Base-by-base conservation (phyloP, 2,797 vertebrate genomes). In the Anisognathus igniventris region DNA sequence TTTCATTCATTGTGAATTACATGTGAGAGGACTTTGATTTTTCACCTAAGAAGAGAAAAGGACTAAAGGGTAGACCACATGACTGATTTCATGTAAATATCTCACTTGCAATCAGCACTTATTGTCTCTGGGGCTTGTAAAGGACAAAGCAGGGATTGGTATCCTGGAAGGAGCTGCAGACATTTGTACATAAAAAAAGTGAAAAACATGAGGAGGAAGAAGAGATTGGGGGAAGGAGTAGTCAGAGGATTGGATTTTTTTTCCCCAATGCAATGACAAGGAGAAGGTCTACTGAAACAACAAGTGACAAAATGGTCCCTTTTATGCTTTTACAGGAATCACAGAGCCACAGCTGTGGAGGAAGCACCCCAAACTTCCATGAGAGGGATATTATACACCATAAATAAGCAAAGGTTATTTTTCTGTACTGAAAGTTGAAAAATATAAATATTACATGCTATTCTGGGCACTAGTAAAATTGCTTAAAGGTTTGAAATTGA, bases 81-180 rank as follows among this genome's bases (percentile, higher is more conserved):
- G 85, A 90, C 70, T 90, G 54, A 73, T 90, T 92, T 92, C 44
- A 78, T 88, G 62, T 33, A 88, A 82, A 74, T 75, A 68, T 64
- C 44, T 28, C n/a, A 35, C 67, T 78, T 94, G 82, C 92, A 97
- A 95, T 97, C 96, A 97, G 91, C 51, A 60, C 37, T 83, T 93
- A 96, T 88, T 96, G 92, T 96, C 78, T 92, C 70, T 84, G 51
- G 24, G 66, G 44, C 64, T 75, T 76, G 70, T 30, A 75, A 91
- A 92, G 89, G 85, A 91, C 73, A 94, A 88, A 96, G 87, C 35
- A 92, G 40, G 33, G 27, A 42, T 27, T 92, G 53, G 37, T 50
- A 67, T 71, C 51, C 48, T 83, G 68, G 44, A 71, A 93, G 76
- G 68, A 86, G 25, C 42, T 68, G 45, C 4, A 93, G 88, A 61